Evolutionary conservation across 2,888 invertebrate species (phyloP).

Genomic region (Parnassius apollo): DNA sequence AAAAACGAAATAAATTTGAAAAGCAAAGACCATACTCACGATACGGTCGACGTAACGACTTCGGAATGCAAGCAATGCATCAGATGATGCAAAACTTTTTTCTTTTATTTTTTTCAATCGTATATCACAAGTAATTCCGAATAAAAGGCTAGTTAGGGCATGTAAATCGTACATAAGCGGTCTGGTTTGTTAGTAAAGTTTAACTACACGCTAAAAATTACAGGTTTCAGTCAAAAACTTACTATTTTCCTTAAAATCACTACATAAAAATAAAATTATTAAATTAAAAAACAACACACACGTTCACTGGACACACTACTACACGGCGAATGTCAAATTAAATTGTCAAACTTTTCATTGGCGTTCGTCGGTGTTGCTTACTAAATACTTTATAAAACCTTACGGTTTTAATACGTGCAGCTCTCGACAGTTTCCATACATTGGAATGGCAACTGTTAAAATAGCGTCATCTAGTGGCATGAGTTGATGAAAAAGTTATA

Average conservation of each 20-base stretch:
- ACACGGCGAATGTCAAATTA: conserved; percentile 60
- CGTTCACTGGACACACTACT: conserved; percentile 71
- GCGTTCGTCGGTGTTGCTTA: conserved; percentile 57
- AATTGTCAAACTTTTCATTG: conserved; percentile 41
- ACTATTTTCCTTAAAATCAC: conserved; percentile 58
- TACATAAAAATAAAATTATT: conserved; percentile 66
- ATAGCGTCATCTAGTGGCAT: no score
- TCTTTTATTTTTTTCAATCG: conserved; percentile 57
- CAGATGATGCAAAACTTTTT: conserved; percentile 71
- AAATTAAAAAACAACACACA: conserved; percentile 58
- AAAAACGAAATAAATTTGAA: conserved; percentile 32
- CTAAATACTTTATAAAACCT: conserved; percentile 27
- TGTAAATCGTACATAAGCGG: conserved; percentile 25
- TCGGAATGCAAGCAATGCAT: conserved; percentile 63
- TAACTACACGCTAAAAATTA: conserved; percentile 34
- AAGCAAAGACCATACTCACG: conserved; percentile 44
- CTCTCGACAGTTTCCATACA: no score
- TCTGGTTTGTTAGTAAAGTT: conserved; percentile 25
- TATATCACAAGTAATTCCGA: conserved; percentile 63
- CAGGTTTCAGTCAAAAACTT: conserved; percentile 69
- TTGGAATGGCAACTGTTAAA: no score
- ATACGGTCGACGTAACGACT: conserved; percentile 63
- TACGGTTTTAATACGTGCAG: no score
- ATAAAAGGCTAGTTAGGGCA: conserved; percentile 38
- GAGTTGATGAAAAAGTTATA: no score